Evolutionary conservation across 2,888 invertebrate species (phyloP).

Genomic region (Rhagium mordax): DNA sequence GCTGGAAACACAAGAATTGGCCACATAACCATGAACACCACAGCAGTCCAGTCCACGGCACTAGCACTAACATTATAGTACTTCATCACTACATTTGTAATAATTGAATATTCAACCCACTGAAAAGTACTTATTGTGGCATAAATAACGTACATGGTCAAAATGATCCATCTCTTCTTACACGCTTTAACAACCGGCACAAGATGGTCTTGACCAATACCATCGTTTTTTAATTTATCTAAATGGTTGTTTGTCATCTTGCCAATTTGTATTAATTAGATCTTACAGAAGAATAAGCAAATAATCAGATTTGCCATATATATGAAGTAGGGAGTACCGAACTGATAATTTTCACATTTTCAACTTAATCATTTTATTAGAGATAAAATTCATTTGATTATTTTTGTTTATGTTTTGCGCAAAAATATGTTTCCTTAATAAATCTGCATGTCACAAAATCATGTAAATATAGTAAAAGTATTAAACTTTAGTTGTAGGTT

Average conservation of each 20-base stretch:
- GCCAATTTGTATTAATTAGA: neutral
- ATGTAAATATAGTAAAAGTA: constrained; percentile 15
- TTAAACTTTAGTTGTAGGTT: neutral
- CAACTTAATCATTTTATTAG: constrained; percentile 20
- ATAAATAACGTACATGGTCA: constrained; percentile 87
- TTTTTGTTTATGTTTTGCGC: neutral
- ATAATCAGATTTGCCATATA: neutral
- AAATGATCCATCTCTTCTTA: constrained; percentile 85
- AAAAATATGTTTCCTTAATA: constrained; percentile 1
- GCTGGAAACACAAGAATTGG: constrained; percentile 97
- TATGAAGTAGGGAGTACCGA: neutral
- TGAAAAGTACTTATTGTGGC: constrained; percentile 93
- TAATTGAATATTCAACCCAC: constrained; percentile 96
- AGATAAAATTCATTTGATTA: constrained; percentile 22
- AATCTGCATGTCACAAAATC: neutral
- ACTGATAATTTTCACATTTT: constrained; percentile 31
- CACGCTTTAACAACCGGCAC: constrained; percentile 73
- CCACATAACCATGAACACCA: constrained; percentile 96
- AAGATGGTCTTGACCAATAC: constrained; percentile 1
- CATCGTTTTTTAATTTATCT: constrained; percentile 9
- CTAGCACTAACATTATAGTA: constrained; percentile 82
- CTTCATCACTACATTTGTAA: constrained; percentile 84
- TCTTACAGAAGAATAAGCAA: neutral
- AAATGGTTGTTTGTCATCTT: constrained; percentile 14
- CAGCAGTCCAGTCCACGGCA: constrained; percentile 94